A percentile compares a stretch with the other conserved stretches of the same genome.
Evolutionary conservation across 2,797 vertebrate species (phyloP).

Genomic region (Xiphophorus birchmanni): DNA sequence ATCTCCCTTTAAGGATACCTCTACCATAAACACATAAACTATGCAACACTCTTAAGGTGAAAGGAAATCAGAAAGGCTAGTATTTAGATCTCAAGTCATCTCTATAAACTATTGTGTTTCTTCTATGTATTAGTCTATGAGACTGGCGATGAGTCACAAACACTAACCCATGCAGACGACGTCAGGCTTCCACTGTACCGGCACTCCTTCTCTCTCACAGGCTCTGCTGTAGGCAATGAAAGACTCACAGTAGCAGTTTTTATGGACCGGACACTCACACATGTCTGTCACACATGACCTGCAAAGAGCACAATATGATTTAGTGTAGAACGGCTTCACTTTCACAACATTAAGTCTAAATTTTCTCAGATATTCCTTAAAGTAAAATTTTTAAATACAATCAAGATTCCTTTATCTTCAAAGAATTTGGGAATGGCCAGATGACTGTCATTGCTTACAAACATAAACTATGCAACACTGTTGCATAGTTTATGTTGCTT

Average conservation of each 20-base stretch:
- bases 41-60: background rate
- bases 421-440: background rate
- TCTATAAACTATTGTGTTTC: background rate
- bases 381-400: background rate
- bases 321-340: background rate
- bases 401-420: background rate
- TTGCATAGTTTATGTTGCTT: too few species aligned
- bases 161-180: slow-evolving; percentile 90
- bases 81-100: background rate
- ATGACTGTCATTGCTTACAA: background rate
- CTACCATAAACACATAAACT: background rate
- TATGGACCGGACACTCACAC: slow-evolving; percentile 97
- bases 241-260: slow-evolving; percentile 98
- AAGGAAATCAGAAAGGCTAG: background rate
- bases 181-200: slow-evolving; percentile 89
- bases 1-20: background rate
- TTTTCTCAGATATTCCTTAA: background rate
- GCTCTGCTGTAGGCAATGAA: slow-evolving; percentile 94
- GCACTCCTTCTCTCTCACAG: slow-evolving; percentile 90
- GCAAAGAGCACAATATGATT: slow-evolving; percentile 4
- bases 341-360: background rate
- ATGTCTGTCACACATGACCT: slow-evolving; percentile 99
- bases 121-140: background rate
- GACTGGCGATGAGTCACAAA: background rate
- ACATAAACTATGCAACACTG: too few species aligned